Evolutionary conservation across 2,888 invertebrate species (phyloP).

Genomic region (Eupeodes latifasciatus): DNA sequence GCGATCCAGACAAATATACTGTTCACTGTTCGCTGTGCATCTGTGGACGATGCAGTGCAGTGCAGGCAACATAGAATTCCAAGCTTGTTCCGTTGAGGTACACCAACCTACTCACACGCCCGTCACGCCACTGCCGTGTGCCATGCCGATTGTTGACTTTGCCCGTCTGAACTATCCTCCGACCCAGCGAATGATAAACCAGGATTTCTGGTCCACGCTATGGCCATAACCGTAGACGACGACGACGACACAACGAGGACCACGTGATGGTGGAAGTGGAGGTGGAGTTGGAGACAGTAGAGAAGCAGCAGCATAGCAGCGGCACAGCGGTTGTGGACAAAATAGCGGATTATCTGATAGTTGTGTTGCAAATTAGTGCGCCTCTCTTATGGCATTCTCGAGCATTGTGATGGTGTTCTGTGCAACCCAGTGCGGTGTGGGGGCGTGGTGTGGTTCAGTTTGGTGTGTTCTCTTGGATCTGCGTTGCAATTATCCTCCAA

Average conservation of each 20-base stretch:
- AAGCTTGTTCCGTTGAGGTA: slow-evolving; percentile 46
- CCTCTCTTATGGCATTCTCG: slow-evolving; percentile 69
- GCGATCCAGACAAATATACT: slow-evolving; percentile 63
- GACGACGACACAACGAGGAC: slow-evolving; percentile 4
- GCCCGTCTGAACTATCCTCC: slow-evolving; percentile 67
- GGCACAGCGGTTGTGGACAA: slow-evolving; percentile 65
- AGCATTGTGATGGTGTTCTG: slow-evolving; percentile 49
- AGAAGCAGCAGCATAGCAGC: slow-evolving; percentile 41
- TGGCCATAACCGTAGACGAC: slow-evolving; percentile 41
- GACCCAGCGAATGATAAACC: slow-evolving; percentile 67
- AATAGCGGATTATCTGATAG: slow-evolving; percentile 76
- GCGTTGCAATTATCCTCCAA: slow-evolving; percentile 74
- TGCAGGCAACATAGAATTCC: slow-evolving; percentile 35
- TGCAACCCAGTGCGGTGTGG: slow-evolving; percentile 40
- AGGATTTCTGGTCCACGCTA: slow-evolving; percentile 72
- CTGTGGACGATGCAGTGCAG: not conserved
- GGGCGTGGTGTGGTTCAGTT: not conserved
- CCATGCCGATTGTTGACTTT: slow-evolving; percentile 71
- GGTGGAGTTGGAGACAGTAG: slow-evolving; percentile 14
- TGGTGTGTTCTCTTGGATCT: slow-evolving; percentile 65
- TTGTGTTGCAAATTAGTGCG: slow-evolving; percentile 74
- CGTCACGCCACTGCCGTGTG: not conserved
- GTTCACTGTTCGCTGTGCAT: not conserved
- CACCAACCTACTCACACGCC: slow-evolving; percentile 17
- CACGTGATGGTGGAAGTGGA: slow-evolving; percentile 20